phyloP scores from a whole-genome alignment of 2,888 invertebrate genomes.

The Microplitis manilae region DNA sequence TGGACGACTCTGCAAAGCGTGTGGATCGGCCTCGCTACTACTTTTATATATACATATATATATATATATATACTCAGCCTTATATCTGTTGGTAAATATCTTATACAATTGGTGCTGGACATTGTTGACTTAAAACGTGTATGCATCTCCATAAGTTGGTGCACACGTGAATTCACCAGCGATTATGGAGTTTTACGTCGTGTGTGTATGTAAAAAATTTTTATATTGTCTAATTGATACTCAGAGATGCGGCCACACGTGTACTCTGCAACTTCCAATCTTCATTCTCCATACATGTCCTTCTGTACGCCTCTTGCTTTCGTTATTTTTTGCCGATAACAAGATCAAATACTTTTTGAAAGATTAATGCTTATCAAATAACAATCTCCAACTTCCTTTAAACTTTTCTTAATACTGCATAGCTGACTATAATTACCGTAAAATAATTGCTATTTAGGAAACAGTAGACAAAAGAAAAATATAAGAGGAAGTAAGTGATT shows the following conservation, averaged over 20 bases:
- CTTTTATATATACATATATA: constrained; percentile 11
- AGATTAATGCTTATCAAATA: background rate
- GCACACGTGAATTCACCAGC: constrained; percentile 4
- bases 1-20: constrained; percentile 50
- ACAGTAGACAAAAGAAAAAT: background rate
- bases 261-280: constrained; percentile 56
- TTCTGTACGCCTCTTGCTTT: constrained; percentile 31
- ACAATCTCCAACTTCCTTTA: background rate
- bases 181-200: constrained; percentile 3
- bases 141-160: constrained; percentile 12
- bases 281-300: constrained; percentile 53
- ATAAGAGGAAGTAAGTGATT: constrained; percentile 12
- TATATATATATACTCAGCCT: background rate
- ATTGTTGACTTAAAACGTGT: constrained; percentile 1
- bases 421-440: background rate
- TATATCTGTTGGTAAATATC: background rate
- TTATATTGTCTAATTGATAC: constrained; percentile 63
- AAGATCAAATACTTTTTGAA: background rate
- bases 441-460: background rate
- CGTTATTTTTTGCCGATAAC: background rate
- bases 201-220: constrained; percentile 52
- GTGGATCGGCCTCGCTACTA: constrained; percentile 36
- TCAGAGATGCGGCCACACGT: constrained; percentile 58
- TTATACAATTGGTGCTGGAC: background rate
- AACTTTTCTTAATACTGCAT: background rate